phyloP scores from a whole-genome alignment of 2,797 vertebrate species.

The Limosa lapponica region DNA sequence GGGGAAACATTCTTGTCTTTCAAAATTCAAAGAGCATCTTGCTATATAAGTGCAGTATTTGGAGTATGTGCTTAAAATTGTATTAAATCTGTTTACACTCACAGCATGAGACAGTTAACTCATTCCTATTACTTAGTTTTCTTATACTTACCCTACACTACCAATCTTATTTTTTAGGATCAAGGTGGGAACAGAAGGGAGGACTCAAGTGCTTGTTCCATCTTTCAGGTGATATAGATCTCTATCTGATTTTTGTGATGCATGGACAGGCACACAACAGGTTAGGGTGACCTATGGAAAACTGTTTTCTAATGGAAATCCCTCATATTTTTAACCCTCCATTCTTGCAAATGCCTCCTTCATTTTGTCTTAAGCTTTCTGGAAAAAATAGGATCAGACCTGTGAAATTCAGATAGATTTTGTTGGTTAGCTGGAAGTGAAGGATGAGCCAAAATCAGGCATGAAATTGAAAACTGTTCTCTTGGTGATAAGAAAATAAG shows the following conservation, averaged over 20 bases:
- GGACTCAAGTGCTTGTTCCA: not conserved
- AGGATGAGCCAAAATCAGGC: conserved; percentile 30
- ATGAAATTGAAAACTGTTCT: conserved; percentile 47
- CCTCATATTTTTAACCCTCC: not conserved
- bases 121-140: not conserved
- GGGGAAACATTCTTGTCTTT: not conserved
- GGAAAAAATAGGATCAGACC: not conserved
- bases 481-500: conserved; percentile 29
- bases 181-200: not conserved
- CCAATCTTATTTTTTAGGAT: not conserved
- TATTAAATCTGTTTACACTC: not conserved
- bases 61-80: not conserved
- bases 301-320: not conserved
- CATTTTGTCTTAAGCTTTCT: not conserved
- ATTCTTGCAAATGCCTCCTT: not conserved
- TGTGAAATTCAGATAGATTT: conserved; percentile 7
- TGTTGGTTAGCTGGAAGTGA: not conserved
- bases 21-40: not conserved
- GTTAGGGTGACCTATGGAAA: not conserved
- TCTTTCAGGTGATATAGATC: not conserved
- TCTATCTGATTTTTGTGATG: not conserved
- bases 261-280: not conserved
- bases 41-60: not conserved
- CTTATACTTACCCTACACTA: not conserved
- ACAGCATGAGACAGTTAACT: not conserved